Evolutionary conservation across 2,113 vertebrate genomes (phyloP).

Genomic region (Morone saxatilis): DNA sequence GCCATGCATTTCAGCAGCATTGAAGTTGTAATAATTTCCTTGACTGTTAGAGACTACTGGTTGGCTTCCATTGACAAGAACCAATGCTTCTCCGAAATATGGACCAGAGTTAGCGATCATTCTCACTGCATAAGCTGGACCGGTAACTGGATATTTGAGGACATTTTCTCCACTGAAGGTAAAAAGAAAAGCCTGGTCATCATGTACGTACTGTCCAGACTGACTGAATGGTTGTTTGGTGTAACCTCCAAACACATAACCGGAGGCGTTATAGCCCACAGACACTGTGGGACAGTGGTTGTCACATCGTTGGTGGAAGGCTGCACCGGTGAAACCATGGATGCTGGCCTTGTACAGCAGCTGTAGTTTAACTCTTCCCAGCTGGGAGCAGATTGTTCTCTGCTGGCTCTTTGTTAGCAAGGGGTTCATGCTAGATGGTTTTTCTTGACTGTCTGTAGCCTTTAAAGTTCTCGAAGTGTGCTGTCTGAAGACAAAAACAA

Average conservation of each 20-base stretch:
- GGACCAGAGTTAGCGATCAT: constrained; percentile 46
- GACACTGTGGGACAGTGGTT: constrained; percentile 66
- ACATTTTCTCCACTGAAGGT: constrained; percentile 51
- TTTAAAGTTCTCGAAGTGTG: too few species aligned
- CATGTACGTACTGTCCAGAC: constrained; percentile 31
- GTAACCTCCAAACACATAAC: constrained; percentile 78
- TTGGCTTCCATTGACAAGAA: constrained; percentile 3
- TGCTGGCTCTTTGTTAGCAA: constrained; percentile 51
- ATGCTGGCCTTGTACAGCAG: constrained; percentile 78
- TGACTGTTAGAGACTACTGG: constrained; percentile 8
- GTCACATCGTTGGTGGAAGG: constrained; percentile 77
- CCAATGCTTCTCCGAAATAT: constrained; percentile 56
- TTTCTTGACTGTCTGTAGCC: too few species aligned
- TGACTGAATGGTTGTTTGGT: constrained; percentile 59
- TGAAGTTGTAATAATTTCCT: constrained; percentile 56
- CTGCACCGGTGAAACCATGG: constrained; percentile 53
- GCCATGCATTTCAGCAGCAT: constrained; percentile 53
- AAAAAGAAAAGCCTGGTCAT: constrained; percentile 78
- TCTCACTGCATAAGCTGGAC: neutral
- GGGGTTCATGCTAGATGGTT: constrained; percentile 39
- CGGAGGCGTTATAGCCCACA: constrained; percentile 77
- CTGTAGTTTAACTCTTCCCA: constrained; percentile 48
- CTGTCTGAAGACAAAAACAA: too few species aligned
- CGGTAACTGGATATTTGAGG: constrained; percentile 7
- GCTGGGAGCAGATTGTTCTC: constrained; percentile 54